Evolutionary conservation across 2,888 invertebrate genomes (phyloP).

Genomic region (Cephus pygmeus): DNA sequence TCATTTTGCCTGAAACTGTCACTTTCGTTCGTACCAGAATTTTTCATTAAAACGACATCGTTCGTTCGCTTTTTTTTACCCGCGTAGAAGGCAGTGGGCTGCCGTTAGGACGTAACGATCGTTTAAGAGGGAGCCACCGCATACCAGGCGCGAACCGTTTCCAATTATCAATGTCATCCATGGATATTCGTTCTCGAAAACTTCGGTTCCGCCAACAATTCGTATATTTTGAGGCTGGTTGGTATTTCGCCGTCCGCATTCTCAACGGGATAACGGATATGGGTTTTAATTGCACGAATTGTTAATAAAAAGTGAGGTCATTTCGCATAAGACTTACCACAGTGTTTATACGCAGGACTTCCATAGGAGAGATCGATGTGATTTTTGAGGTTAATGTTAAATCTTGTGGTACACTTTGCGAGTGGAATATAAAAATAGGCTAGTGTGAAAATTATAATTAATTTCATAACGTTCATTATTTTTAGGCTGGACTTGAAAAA

Average conservation of each 20-base stretch:
- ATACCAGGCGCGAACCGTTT: constrained; percentile 55
- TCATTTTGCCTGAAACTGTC: constrained; percentile 47
- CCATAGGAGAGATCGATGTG: constrained; percentile 36
- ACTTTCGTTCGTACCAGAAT: constrained; percentile 7
- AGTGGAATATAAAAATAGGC: background rate
- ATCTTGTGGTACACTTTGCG: background rate
- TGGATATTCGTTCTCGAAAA: constrained; percentile 59
- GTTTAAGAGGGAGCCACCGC: constrained; percentile 59
- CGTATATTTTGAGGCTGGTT: constrained; percentile 29
- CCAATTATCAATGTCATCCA: constrained; percentile 61
- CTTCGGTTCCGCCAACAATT: constrained; percentile 58
- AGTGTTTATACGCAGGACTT: constrained; percentile 34
- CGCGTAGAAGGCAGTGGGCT: constrained; percentile 54
- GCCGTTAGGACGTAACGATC: constrained; percentile 59
- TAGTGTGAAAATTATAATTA: background rate
- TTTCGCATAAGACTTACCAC: constrained; percentile 28
- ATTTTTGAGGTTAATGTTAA: constrained; percentile 1
- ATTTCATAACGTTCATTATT: background rate
- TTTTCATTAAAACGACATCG: background rate
- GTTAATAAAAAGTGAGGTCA: background rate
- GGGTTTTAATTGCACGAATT: background rate
- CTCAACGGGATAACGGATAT: background rate
- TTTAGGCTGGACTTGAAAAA: background rate
- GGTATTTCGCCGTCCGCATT: constrained; percentile 14
- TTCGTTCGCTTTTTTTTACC: constrained; percentile 39